Evolutionary conservation across 1,140 invertebrate species (phyloP).

Genomic region (Zaprionus africanus): DNA sequence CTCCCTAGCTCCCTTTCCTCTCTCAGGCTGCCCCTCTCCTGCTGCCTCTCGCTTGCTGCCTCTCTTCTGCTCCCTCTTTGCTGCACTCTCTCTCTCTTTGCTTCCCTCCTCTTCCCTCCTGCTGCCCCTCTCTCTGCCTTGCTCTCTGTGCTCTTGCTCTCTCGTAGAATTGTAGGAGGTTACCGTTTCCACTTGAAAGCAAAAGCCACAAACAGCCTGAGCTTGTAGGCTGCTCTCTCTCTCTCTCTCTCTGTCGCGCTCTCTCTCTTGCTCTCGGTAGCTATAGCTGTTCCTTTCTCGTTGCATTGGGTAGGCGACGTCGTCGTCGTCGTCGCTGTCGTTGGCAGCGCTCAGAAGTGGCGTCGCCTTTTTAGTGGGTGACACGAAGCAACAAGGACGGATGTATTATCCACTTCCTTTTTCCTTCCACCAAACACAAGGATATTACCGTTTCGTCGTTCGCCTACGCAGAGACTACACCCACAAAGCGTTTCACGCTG

Average conservation of each 20-base stretch:
- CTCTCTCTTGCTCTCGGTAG: constrained; percentile 22
- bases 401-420: constrained; percentile 85
- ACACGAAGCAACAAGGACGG: constrained; percentile 85
- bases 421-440: constrained; percentile 85
- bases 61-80: too few species aligned
- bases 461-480: constrained; percentile 52
- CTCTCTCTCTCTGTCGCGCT: background rate
- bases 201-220: constrained; percentile 12
- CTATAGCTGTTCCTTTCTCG: constrained; percentile 42
- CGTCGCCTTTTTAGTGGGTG: constrained; percentile 84
- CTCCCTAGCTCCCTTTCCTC: too few species aligned
- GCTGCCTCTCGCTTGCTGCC: too few species aligned
- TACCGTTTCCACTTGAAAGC: constrained; percentile 76
- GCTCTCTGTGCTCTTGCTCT: constrained; percentile 1
- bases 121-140: background rate
- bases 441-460: constrained; percentile 85
- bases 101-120: too few species aligned
- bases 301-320: constrained; percentile 26
- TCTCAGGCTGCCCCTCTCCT: background rate
- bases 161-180: constrained; percentile 61
- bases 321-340: constrained; percentile 19
- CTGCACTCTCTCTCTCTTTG: too few species aligned
- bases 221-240: constrained; percentile 29
- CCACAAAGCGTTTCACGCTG: constrained; percentile 28
- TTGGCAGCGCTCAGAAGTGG: constrained; percentile 66